Conservation (phyloP, 1,140 invertebrate genomes). For the Trichoplusia ni region DNA sequence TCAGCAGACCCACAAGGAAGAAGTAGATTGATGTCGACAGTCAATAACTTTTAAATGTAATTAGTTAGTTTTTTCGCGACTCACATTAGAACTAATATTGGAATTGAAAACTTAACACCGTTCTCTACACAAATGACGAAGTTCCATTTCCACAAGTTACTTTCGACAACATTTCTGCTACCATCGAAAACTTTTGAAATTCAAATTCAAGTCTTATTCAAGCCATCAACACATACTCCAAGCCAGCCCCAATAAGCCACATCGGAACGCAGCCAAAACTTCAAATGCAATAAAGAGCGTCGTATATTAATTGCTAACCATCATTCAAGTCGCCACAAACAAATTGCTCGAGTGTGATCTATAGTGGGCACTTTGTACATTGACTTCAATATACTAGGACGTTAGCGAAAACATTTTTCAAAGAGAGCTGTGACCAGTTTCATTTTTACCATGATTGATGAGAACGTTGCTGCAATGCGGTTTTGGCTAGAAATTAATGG, state of each 20-base stretch:
- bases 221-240: neutral
- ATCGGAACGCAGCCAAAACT: neutral
- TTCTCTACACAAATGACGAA: too few relatives aligned
- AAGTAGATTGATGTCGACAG: too few relatives aligned
- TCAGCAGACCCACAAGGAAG: too few relatives aligned
- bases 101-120: too few relatives aligned
- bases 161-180: too few relatives aligned
- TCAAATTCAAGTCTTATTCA: too few relatives aligned
- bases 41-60: too few relatives aligned
- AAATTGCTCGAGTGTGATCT: slow-evolving; percentile 54
- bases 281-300: slow-evolving; percentile 47
- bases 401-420: slow-evolving; percentile 35
- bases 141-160: too few relatives aligned
- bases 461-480: slow-evolving; percentile 11
- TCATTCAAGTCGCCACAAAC: slow-evolving; percentile 58
- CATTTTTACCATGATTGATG: slow-evolving; percentile 24
- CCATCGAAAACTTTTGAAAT: too few relatives aligned
- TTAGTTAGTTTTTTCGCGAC: too few relatives aligned
- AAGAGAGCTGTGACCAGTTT: neutral
- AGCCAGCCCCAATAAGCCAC: neutral
- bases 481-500: neutral
- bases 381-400: slow-evolving; percentile 45
- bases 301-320: slow-evolving; percentile 54
- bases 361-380: slow-evolving; percentile 49
- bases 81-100: too few relatives aligned